Conservation (phyloP, 2,888 invertebrate genomes). For the Cosmia trapezina region DNA sequence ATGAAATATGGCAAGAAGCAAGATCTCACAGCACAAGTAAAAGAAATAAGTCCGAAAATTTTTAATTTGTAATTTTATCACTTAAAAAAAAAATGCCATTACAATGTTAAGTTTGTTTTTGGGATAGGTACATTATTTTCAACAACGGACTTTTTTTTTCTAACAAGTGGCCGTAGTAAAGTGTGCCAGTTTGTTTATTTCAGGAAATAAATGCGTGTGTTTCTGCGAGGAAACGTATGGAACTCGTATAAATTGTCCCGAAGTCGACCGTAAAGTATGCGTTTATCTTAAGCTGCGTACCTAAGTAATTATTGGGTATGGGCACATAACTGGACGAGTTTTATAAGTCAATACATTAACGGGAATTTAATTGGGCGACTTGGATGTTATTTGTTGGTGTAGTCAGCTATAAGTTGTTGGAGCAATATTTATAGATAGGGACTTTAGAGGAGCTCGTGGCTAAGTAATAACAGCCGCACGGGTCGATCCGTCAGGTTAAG, state of each 20-base stretch:
- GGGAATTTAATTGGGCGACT: slow-evolving; percentile 51
- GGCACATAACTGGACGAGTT: slow-evolving; percentile 50
- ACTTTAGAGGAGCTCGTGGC: too few species aligned
- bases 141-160: slow-evolving; percentile 27
- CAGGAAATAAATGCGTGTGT: slow-evolving; percentile 32
- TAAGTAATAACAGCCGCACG: too few species aligned
- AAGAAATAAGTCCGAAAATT: too few species aligned
- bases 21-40: too few species aligned
- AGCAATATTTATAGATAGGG: slow-evolving; percentile 38
- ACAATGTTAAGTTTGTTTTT: too few species aligned
- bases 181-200: slow-evolving; percentile 30
- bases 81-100: too few species aligned
- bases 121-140: too few species aligned
- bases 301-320: slow-evolving; percentile 43
- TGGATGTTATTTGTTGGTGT: slow-evolving; percentile 34
- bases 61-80: too few species aligned
- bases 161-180: slow-evolving; percentile 16
- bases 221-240: slow-evolving; percentile 26
- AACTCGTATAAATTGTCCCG: slow-evolving; percentile 46
- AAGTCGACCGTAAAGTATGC: slow-evolving; percentile 48
- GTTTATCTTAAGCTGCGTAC: slow-evolving; percentile 47
- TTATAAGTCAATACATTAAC: slow-evolving; percentile 59
- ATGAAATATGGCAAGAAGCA: too few species aligned
- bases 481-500: too few species aligned
- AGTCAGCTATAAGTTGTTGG: slow-evolving; percentile 32